Percentiles rank a stretch among this genome's conserved stretches.
phyloP scores from a whole-genome alignment of 37 sponge, comb jelly and placozoan genomes.

The Chondrosia reniformis region DNA sequence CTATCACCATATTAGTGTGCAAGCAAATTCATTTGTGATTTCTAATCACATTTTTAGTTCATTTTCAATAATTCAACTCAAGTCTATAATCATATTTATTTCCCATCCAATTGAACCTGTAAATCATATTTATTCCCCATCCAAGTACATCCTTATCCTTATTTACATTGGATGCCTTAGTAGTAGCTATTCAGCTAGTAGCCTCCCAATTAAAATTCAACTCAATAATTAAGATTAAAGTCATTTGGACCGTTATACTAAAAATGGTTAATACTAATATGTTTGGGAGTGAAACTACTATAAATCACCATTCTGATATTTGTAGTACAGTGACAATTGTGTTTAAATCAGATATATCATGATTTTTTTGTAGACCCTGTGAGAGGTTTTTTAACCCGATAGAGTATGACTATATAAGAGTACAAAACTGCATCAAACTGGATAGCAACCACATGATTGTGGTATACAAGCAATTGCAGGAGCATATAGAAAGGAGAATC shows the following conservation, averaged over 20 bases:
- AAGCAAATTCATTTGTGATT: too few relatives aligned
- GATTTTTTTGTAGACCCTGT: slow-evolving; percentile 47
- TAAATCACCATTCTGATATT: background rate
- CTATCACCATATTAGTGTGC: too few relatives aligned
- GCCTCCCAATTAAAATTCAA: too few relatives aligned
- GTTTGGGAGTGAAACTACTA: background rate
- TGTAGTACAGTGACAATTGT: background rate
- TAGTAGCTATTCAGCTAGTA: too few relatives aligned
- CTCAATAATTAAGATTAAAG: too few relatives aligned
- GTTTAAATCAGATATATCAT: background rate
- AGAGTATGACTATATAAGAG: slow-evolving; percentile 40
- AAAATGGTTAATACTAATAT: background rate
- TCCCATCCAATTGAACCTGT: too few relatives aligned
- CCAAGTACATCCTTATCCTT: too few relatives aligned
- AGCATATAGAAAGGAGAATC: slow-evolving; percentile 61
- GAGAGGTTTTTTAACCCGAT: slow-evolving; percentile 61
- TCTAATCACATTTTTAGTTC: too few relatives aligned
- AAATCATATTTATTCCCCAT: too few relatives aligned
- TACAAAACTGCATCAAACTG: slow-evolving; percentile 43
- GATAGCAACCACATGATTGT: slow-evolving; percentile 68
- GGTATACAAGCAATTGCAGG: slow-evolving; percentile 75
- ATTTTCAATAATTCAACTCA: too few relatives aligned
- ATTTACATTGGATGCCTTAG: too few relatives aligned
- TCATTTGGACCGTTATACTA: background rate
- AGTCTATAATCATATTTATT: too few relatives aligned